These are phyloP conservation scores for Pardosa pseudoannulata DNA, from an alignment of 2,888 invertebrate species.

Conservation along the genomic window DNA sequence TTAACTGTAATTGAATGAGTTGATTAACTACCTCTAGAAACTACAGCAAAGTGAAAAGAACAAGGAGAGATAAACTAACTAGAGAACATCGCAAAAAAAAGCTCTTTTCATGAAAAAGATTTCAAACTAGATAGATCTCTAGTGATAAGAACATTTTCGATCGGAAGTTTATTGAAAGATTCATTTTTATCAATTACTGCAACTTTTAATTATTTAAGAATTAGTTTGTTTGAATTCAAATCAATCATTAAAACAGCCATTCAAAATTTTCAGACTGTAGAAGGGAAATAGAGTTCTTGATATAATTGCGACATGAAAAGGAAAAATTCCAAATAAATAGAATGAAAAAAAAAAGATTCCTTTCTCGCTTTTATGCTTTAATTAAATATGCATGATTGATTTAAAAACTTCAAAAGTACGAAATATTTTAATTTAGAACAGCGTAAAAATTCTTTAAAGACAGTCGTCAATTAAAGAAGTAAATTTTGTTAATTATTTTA, in stretches of 20 bases:
- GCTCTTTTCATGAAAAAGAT: too few species aligned
- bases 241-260: conserved; percentile 7
- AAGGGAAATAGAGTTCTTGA: not conserved
- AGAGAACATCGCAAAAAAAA: too few species aligned
- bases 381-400: conserved; percentile 4
- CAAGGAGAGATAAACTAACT: too few species aligned
- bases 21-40: not conserved
- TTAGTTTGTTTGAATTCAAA: conserved; percentile 14
- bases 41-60: too few species aligned
- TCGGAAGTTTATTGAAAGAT: not conserved
- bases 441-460: not conserved
- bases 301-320: conserved; percentile 3
- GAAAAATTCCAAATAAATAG: not conserved
- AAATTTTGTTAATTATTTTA: not conserved
- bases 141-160: not conserved
- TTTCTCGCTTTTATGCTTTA: conserved; percentile 6
- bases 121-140: too few species aligned
- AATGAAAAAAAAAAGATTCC: not conserved
- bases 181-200: not conserved
- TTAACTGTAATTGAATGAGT: not conserved
- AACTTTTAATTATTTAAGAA: not conserved
- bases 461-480: not conserved
- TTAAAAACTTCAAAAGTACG: not conserved
- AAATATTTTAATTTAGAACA: not conserved
- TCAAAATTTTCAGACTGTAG: not conserved